Conservation (phyloP, 2,113 vertebrate genomes). For the Crotalus horridus region DNA sequence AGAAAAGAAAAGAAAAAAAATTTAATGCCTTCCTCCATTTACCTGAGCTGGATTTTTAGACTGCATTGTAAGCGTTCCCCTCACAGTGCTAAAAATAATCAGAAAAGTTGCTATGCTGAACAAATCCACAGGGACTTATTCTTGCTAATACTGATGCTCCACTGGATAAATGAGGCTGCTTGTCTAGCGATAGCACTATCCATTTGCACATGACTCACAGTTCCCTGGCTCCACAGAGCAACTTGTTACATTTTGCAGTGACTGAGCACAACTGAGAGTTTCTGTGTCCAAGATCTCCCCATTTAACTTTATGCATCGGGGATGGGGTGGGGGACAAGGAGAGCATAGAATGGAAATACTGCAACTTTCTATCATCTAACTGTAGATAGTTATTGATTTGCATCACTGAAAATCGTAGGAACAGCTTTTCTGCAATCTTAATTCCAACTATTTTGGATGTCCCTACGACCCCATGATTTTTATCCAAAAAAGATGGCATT, state of each 20-base stretch:
- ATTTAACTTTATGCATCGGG: not conserved
- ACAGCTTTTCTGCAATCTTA: not conserved
- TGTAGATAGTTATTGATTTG: too few species aligned
- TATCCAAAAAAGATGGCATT: not conserved
- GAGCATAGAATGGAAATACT: not conserved
- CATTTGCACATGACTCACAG: not conserved
- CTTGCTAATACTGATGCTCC: not conserved
- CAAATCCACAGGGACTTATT: not conserved
- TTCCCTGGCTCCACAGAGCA: not conserved
- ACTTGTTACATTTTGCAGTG: slow-evolving; percentile 17
- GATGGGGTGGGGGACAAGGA: not conserved
- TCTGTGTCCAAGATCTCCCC: not conserved
- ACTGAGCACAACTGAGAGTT: not conserved
- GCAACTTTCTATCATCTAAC: not conserved
- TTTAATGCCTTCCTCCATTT: not conserved
- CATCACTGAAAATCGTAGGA: not conserved
- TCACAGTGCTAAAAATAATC: slow-evolving; percentile 11
- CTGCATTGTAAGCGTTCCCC: slow-evolving; percentile 8
- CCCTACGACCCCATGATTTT: not conserved
- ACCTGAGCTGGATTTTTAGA: not conserved
- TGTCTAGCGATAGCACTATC: not conserved
- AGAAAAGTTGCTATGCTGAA: accelerated
- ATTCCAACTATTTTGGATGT: not conserved
- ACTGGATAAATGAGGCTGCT: slow-evolving; percentile 14
- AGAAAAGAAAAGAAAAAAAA: not conserved